A percentile compares a stretch with the other conserved stretches of the same genome.
Conservation (phyloP, 2,113 vertebrate species). For the Phalacrocorax brasilianus region DNA sequence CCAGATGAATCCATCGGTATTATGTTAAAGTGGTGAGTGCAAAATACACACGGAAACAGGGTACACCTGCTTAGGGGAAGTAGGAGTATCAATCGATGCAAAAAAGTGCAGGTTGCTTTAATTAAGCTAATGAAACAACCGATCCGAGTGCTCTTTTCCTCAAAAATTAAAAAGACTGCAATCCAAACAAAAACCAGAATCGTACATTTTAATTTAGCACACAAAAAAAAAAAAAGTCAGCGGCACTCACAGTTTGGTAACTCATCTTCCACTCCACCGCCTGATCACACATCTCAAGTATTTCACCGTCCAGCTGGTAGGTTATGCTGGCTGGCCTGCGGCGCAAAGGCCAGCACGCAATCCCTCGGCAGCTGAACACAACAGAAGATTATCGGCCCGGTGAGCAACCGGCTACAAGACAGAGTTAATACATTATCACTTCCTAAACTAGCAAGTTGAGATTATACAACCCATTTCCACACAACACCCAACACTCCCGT, state of each 20-base stretch:
- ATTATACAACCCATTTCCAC: neutral
- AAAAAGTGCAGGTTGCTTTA: conserved; percentile 38
- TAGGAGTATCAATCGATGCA: neutral
- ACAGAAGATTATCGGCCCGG: neutral
- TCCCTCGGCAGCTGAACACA: neutral
- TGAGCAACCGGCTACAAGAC: neutral
- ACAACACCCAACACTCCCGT: neutral
- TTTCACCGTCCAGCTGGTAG: neutral
- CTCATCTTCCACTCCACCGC: neutral
- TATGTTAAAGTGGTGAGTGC: neutral
- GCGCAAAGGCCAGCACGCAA: neutral
- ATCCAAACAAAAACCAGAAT: neutral
- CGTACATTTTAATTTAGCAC: neutral
- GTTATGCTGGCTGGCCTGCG: neutral
- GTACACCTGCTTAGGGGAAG: neutral
- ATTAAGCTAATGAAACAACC: neutral
- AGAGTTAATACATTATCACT: neutral
- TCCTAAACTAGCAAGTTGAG: neutral
- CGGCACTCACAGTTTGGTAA: neutral
- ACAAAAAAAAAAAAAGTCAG: neutral
- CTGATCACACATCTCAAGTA: neutral
- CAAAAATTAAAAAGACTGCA: neutral
- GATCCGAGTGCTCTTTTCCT: neutral
- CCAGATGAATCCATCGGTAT: neutral
- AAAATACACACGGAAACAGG: neutral